Conservation (phyloP, 35 echinoderm and acorn worm species). For the Nesometra sesokonis region DNA sequence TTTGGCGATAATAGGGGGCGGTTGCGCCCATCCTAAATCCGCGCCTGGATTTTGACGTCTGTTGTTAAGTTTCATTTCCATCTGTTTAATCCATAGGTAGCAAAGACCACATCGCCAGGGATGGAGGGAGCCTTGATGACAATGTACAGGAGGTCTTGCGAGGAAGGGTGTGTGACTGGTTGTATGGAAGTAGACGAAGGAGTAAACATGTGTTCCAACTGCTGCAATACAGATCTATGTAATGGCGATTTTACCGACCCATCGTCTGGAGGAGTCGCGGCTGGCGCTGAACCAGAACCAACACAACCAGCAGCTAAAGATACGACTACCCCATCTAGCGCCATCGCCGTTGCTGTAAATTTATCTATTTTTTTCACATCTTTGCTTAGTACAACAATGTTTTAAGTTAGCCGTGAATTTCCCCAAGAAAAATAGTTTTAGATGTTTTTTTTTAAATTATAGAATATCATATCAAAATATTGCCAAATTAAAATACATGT, state of each 20-base stretch:
- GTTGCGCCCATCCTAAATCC: too few relatives aligned
- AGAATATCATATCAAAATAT: too few relatives aligned
- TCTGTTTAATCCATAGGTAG: too few relatives aligned
- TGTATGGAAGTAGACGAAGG: not conserved
- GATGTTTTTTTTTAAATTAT: not conserved
- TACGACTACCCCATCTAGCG: not conserved
- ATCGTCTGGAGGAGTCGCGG: too few relatives aligned
- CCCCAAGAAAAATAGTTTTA: too few relatives aligned
- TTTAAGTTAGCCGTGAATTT: too few relatives aligned
- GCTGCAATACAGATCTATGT: not conserved
- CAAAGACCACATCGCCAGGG: too few relatives aligned
- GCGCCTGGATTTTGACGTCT: too few relatives aligned
- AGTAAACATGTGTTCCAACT: not conserved
- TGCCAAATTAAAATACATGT: too few relatives aligned
- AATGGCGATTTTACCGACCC: not conserved
- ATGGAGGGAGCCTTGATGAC: too few relatives aligned
- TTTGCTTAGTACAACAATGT: not conserved
- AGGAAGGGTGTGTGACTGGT: not conserved
- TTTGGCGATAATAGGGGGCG: too few relatives aligned
- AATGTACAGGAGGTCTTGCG: not conserved
- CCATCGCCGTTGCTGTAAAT: not conserved
- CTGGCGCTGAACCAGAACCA: not conserved
- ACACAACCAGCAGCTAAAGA: not conserved
- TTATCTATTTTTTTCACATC: not conserved
- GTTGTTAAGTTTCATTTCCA: too few relatives aligned